Conservation (phyloP, 2,113 vertebrate genomes). For the Burhinus bistriatus region DNA sequence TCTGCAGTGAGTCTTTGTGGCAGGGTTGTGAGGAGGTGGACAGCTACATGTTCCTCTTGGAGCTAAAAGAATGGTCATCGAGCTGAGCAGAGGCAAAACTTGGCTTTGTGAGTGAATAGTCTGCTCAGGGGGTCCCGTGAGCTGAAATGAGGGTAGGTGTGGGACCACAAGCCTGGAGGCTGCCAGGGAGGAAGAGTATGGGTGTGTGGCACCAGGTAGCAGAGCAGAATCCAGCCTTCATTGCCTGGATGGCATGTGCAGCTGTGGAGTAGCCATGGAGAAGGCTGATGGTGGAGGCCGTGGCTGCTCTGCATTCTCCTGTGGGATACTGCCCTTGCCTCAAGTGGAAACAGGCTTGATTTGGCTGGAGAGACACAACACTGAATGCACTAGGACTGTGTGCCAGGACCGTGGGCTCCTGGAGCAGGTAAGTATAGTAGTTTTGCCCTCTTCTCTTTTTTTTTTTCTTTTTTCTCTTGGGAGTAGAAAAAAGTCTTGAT, state of each 20-base stretch:
- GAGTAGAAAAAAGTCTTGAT: neutral
- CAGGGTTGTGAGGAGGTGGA: neutral
- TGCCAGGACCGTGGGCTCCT: accelerated
- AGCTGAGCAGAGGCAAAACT: neutral
- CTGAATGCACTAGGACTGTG: too few species aligned
- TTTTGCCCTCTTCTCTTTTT: neutral
- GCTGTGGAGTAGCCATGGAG: accelerated
- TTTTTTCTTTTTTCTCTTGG: accelerated
- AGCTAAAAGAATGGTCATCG: accelerated
- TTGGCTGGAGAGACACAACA: neutral
- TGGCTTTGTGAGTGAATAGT: neutral
- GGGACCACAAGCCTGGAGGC: neutral
- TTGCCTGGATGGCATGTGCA: accelerated
- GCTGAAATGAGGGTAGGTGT: neutral
- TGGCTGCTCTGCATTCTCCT: accelerated
- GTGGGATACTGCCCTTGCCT: neutral
- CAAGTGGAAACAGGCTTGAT: accelerated
- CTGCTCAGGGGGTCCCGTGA: neutral
- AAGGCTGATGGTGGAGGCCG: neutral
- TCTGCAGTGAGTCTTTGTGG: neutral
- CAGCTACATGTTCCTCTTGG: neutral
- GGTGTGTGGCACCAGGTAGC: neutral
- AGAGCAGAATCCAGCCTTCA: accelerated
- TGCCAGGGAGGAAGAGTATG: neutral
- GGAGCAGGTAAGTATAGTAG: neutral